Evolutionary conservation across 2,797 vertebrate species (phyloP).

Genomic region (Holocentrus rufus): DNA sequence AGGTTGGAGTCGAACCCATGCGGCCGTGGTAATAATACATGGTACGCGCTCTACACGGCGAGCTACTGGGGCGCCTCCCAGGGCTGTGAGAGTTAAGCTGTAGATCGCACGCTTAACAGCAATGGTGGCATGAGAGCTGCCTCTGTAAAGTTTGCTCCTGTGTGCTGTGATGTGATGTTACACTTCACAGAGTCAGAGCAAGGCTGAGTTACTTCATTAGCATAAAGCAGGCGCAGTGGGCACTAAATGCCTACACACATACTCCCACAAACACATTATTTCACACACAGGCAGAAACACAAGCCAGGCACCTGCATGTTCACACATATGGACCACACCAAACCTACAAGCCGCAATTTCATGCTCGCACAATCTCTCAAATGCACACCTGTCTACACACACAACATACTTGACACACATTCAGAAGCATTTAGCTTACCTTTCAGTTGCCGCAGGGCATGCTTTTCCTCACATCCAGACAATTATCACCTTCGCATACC

Average conservation of each 20-base stretch:
- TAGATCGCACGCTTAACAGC: neutral
- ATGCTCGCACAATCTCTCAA: neutral
- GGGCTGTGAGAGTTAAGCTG: neutral
- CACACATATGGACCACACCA: neutral
- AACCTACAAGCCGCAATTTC: neutral
- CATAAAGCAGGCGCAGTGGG: neutral
- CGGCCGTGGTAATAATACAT: too few relatives aligned
- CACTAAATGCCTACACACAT: neutral
- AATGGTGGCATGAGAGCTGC: neutral
- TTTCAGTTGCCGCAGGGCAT: neutral
- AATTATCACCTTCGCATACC: neutral
- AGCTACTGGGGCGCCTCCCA: too few relatives aligned
- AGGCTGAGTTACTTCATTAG: neutral
- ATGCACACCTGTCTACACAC: neutral
- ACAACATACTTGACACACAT: neutral
- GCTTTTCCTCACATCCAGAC: neutral
- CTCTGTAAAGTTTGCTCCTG: neutral
- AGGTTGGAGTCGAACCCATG: too few relatives aligned
- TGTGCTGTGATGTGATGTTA: neutral
- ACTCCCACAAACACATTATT: neutral
- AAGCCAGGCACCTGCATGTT: neutral
- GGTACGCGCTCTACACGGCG: too few relatives aligned
- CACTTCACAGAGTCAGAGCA: neutral
- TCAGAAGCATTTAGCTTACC: neutral
- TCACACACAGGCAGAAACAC: conserved; percentile 2